Percentiles rank a stretch among this genome's conserved stretches.
phyloP scores from a whole-genome alignment of 2,888 invertebrate genomes.

The Eilema griseolum region DNA sequence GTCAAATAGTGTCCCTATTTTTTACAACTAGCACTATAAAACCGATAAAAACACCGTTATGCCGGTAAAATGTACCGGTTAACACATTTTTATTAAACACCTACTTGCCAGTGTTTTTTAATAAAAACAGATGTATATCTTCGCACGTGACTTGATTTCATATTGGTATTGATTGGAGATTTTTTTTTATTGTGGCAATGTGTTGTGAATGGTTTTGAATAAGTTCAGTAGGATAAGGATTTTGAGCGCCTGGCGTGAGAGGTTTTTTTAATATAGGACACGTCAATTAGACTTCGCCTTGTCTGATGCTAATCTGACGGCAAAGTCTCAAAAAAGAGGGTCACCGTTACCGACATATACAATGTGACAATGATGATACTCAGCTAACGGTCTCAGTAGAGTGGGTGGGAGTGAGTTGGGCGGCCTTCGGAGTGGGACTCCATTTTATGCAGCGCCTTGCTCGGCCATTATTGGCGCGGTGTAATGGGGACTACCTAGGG shows the following conservation, averaged over 20 bases:
- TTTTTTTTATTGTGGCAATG: constrained; percentile 8
- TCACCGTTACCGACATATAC: no score
- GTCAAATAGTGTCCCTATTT: background rate
- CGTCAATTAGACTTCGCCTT: no score
- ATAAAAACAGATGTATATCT: constrained; percentile 15
- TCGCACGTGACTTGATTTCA: constrained; percentile 6
- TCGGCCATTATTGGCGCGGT: no score
- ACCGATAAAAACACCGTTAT: constrained; percentile 8
- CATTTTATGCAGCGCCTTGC: no score
- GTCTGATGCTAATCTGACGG: no score
- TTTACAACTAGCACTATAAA: background rate
- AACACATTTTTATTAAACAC: background rate
- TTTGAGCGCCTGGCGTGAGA: background rate
- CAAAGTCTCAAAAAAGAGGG: no score
- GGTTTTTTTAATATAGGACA: no score
- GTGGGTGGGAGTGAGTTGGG: no score
- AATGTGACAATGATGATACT: no score
- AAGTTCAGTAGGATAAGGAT: background rate
- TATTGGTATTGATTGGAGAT: constrained; percentile 3
- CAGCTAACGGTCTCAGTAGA: no score
- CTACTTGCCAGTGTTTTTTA: constrained; percentile 12
- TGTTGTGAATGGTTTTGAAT: background rate
- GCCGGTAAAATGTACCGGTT: constrained; percentile 11
- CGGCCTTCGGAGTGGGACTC: no score
- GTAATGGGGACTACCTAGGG: no score